Conservation (phyloP, 2,113 vertebrate genomes). For the Menura novaehollandiae region DNA sequence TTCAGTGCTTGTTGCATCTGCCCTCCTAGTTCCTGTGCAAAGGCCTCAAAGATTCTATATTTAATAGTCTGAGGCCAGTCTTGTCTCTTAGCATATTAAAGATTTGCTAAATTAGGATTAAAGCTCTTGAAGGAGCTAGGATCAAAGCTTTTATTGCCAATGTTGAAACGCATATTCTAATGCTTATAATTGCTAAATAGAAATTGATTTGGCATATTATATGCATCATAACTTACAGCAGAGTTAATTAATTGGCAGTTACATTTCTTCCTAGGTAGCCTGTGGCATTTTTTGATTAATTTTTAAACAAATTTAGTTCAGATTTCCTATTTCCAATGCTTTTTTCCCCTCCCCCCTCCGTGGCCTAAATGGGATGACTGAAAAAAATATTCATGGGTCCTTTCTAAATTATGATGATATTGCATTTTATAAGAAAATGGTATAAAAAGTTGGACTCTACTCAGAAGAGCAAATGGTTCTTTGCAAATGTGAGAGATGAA, state of each 20-base stretch:
- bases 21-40: neutral
- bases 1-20: neutral
- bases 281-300: constrained; percentile 42
- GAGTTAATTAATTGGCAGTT: constrained; percentile 62
- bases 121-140: constrained; percentile 24
- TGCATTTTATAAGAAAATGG: neutral
- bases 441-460: neutral
- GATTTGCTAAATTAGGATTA: constrained; percentile 42
- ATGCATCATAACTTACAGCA: constrained; percentile 50
- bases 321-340: neutral
- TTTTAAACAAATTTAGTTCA: constrained; percentile 50
- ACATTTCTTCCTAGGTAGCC: constrained; percentile 38
- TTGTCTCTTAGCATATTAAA: constrained; percentile 52
- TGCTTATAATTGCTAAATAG: constrained; percentile 48
- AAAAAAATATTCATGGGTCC: neutral
- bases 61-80: constrained; percentile 24
- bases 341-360: neutral
- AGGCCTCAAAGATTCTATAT: constrained; percentile 31
- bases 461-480: neutral
- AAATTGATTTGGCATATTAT: constrained; percentile 47
- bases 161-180: constrained; percentile 37
- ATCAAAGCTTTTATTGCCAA: constrained; percentile 53
- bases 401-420: neutral
- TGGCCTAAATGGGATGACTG: neutral
- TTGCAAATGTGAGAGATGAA: neutral